Percentiles rank a stretch among this genome's conserved stretches.
phyloP scores from a whole-genome alignment of 37 sponge, comb jelly and placozoan species.

The Bolinopsis microptera region DNA sequence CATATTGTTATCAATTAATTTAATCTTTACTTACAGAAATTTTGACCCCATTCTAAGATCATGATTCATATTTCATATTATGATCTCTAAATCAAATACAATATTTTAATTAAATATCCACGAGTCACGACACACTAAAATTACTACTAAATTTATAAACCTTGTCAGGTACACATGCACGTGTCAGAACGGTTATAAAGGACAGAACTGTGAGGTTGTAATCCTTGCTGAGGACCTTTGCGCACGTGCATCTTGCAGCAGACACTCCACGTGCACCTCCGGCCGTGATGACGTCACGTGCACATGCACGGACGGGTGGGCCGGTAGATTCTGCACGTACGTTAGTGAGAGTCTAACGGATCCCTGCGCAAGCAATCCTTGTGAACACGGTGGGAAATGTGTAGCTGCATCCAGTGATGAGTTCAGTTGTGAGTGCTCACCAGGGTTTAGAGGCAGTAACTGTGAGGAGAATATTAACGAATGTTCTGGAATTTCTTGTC shows the following conservation, averaged over 20 bases:
- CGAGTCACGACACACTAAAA: no score
- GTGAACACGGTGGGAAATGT: conserved; percentile 39
- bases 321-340: conserved; percentile 24
- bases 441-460: background rate
- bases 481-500: background rate
- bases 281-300: conserved; percentile 38
- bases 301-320: conserved; percentile 60
- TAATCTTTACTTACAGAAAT: no score
- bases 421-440: background rate
- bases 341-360: background rate
- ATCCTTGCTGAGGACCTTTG: conserved; percentile 30
- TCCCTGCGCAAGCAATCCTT: conserved; percentile 5
- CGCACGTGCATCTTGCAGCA: background rate
- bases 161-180: conserved; percentile 29
- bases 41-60: no score
- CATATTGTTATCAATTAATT: no score
- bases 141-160: no score
- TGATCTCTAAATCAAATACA: no score
- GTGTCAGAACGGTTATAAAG: conserved; percentile 18
- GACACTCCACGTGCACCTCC: conserved; percentile 32
- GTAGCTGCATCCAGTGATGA: background rate
- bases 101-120: no score
- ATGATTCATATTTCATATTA: no score
- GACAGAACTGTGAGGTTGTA: conserved; percentile 24
- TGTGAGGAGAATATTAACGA: conserved; percentile 59